These are phyloP conservation scores for Oreochromis grahami DNA, from an alignment of 2,797 vertebrate genomes.

Conservation along the genomic window DNA sequence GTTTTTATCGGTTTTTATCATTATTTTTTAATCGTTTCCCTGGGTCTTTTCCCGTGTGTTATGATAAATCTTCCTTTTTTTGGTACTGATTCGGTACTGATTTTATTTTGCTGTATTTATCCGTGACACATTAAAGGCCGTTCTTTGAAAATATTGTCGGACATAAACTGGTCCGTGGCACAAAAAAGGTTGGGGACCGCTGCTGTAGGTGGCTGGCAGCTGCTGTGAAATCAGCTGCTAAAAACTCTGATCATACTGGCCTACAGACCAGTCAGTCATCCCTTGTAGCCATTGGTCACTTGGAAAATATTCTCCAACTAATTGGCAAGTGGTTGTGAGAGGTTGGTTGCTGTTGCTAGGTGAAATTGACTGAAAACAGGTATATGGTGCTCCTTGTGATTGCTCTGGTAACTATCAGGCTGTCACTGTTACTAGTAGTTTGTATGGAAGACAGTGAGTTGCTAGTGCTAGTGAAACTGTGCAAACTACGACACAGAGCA, in stretches of 20 bases:
- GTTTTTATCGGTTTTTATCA: fast-evolving
- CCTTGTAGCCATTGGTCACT: background rate
- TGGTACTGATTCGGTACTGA: background rate
- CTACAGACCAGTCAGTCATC: background rate
- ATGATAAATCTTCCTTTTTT: background rate
- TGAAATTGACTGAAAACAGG: background rate
- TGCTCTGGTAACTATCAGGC: background rate
- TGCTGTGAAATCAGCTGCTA: background rate
- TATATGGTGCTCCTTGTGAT: background rate
- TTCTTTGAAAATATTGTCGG: background rate
- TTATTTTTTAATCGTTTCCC: background rate
- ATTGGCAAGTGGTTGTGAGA: background rate
- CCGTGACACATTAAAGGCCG: fast-evolving
- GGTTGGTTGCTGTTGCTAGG: background rate
- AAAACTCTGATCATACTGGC: fast-evolving
- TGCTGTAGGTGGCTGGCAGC: background rate
- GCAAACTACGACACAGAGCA: fast-evolving
- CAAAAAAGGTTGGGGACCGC: background rate
- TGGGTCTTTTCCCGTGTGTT: background rate
- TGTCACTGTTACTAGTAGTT: background rate
- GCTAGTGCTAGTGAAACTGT: background rate
- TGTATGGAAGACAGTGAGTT: background rate
- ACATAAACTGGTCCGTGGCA: no score
- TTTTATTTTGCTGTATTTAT: background rate
- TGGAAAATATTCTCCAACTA: background rate